Conservation (phyloP, 2,888 invertebrate species). For the Pantelozetes paolii region DNA sequence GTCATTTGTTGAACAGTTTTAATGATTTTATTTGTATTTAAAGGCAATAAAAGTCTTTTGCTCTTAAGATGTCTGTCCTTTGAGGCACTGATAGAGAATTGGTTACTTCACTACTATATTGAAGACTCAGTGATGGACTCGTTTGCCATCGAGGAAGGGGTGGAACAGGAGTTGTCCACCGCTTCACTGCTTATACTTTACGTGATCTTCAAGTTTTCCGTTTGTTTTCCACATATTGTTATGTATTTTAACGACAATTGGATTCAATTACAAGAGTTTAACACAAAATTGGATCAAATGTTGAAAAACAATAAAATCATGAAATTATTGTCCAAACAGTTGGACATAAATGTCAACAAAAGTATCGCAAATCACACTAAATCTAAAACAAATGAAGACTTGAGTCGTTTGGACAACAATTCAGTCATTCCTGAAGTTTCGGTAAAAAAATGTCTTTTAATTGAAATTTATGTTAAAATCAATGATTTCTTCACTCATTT, state of each 20-base stretch:
- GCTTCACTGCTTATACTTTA: conserved; percentile 27
- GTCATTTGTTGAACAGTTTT: no score
- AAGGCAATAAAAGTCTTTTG: background rate
- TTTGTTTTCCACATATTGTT: conserved; percentile 21
- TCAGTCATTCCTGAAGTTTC: background rate
- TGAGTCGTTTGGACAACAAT: no score
- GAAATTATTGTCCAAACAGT: background rate
- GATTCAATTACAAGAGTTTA: conserved; percentile 2
- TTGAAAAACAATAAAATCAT: conserved; percentile 7
- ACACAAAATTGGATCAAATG: conserved; percentile 23
- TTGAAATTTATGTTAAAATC: background rate
- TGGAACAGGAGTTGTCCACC: conserved; percentile 27
- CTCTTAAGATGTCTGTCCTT: background rate
- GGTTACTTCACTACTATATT: conserved; percentile 12
- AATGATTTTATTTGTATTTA: no score
- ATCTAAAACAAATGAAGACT: no score
- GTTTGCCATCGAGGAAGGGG: conserved; percentile 22
- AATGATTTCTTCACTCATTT: background rate
- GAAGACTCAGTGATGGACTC: conserved; percentile 28
- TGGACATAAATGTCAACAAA: background rate
- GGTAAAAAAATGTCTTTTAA: background rate
- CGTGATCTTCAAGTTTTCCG: conserved; percentile 8
- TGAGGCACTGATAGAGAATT: conserved; percentile 24
- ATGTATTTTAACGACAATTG: conserved; percentile 25
- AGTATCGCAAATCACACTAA: no score